phyloP scores from a whole-genome alignment of 37 sponge, comb jelly and placozoan genomes.

The Geodia barretti region DNA sequence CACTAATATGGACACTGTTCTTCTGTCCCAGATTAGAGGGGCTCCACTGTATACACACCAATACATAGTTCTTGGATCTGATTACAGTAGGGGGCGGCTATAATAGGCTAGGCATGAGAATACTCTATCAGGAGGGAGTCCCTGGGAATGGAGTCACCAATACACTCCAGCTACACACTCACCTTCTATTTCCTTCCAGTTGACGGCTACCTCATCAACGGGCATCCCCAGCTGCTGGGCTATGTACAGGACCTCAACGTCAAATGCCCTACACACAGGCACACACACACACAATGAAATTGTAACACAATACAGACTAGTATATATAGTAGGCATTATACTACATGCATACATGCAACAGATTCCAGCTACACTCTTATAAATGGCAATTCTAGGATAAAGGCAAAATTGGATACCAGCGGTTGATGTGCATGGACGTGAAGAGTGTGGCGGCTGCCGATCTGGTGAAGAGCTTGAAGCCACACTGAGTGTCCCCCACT shows the following conservation, averaged over 20 bases:
- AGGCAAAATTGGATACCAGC: conserved; percentile 66
- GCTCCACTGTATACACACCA: no score
- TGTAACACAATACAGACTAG: no score
- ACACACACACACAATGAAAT: no score
- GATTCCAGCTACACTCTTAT: neutral
- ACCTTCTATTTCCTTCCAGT: conserved; percentile 99
- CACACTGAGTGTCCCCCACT: conserved; percentile 98
- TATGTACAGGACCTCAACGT: conserved; percentile 95
- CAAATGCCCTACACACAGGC: conserved; percentile 86
- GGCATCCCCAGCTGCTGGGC: conserved; percentile 87
- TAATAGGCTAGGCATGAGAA: no score
- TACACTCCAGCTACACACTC: neutral
- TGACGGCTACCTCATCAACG: conserved; percentile 92
- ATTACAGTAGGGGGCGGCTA: no score
- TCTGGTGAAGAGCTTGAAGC: conserved; percentile 95
- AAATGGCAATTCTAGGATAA: no score
- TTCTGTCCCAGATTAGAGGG: no score
- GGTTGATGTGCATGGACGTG: conserved; percentile 79
- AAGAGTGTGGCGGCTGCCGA: conserved; percentile 79
- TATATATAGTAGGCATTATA: neutral
- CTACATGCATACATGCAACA: neutral
- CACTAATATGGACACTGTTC: no score
- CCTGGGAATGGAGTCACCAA: no score
- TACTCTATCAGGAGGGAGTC: no score
- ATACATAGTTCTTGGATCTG: no score